Evolutionary conservation across 2,888 invertebrate genomes (phyloP).

Genomic region (Malthinus flaveolus): DNA sequence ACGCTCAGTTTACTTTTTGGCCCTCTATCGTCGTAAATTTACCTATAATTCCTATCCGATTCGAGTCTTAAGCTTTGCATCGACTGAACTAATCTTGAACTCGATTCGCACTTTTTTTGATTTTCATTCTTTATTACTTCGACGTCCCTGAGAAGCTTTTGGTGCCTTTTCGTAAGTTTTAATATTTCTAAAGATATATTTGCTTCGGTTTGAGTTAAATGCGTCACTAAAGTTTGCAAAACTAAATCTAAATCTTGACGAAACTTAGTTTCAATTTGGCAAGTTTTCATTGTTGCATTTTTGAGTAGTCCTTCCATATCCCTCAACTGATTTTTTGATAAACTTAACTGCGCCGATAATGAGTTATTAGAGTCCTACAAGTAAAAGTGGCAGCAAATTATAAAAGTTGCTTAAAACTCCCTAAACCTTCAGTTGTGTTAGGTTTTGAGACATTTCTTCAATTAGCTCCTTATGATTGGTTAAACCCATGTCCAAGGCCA

Average conservation of each 20-base stretch:
- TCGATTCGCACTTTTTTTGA: constrained; percentile 37
- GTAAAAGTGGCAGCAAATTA: constrained; percentile 4
- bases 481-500: constrained; percentile 46
- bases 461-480: constrained; percentile 50
- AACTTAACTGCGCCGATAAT: constrained; percentile 40
- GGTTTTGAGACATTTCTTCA: constrained; percentile 46
- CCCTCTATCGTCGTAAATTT: neutral
- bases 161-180: constrained; percentile 34
- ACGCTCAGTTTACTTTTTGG: neutral
- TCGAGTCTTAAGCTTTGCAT: constrained; percentile 46
- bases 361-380: constrained; percentile 40
- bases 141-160: constrained; percentile 40
- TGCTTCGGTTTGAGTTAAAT: constrained; percentile 23
- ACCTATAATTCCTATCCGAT: constrained; percentile 38
- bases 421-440: constrained; percentile 41
- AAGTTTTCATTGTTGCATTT: constrained; percentile 32
- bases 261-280: constrained; percentile 37
- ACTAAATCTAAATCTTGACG: constrained; percentile 33
- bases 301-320: constrained; percentile 42
- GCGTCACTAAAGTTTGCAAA: constrained; percentile 16
- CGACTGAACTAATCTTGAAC: constrained; percentile 37
- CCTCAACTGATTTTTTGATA: constrained; percentile 35
- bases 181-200: constrained; percentile 19
- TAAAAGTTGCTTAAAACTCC: constrained; percentile 1
- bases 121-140: constrained; percentile 41